A percentile compares a stretch with the other conserved stretches of the same genome.
Conservation (phyloP, 2,113 vertebrate species). For the Indicator maculatus region DNA sequence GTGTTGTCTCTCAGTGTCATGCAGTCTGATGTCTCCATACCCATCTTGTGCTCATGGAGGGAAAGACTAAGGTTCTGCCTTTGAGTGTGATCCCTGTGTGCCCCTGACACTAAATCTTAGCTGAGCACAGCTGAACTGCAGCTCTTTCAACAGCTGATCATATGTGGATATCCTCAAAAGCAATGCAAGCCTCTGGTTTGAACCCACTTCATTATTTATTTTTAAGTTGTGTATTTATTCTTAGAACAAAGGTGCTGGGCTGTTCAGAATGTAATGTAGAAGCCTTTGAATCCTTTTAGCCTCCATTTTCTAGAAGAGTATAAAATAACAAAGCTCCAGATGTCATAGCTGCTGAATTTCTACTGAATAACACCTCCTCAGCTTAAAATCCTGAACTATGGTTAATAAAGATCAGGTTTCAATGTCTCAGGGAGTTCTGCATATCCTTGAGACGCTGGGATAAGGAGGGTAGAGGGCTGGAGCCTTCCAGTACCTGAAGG, state of each 20-base stretch:
- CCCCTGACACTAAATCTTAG: constrained; percentile 31
- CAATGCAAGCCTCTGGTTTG: background rate
- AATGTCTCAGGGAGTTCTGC: background rate
- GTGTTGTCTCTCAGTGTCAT: background rate
- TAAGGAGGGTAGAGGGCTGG: background rate
- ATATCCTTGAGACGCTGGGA: background rate
- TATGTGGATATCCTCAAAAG: constrained; percentile 33
- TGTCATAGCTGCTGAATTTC: background rate
- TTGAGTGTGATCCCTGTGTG: background rate
- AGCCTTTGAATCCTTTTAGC: constrained; percentile 4
- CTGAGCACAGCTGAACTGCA: constrained; percentile 13
- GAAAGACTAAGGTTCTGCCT: background rate
- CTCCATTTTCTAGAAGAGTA: background rate
- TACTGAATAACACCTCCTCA: background rate
- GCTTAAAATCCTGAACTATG: background rate
- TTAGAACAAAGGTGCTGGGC: constrained; percentile 26
- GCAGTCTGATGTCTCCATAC: background rate
- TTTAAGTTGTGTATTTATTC: background rate
- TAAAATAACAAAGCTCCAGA: constrained; percentile 9
- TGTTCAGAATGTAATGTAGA: constrained; percentile 20
- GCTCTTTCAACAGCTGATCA: constrained; percentile 56
- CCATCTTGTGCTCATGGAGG: background rate
- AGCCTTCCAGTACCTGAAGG: no score
- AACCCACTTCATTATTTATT: constrained; percentile 48
- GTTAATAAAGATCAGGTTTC: background rate